Conservation (phyloP, 2,113 vertebrate species). For the Pseudorectes ferrugineus region DNA sequence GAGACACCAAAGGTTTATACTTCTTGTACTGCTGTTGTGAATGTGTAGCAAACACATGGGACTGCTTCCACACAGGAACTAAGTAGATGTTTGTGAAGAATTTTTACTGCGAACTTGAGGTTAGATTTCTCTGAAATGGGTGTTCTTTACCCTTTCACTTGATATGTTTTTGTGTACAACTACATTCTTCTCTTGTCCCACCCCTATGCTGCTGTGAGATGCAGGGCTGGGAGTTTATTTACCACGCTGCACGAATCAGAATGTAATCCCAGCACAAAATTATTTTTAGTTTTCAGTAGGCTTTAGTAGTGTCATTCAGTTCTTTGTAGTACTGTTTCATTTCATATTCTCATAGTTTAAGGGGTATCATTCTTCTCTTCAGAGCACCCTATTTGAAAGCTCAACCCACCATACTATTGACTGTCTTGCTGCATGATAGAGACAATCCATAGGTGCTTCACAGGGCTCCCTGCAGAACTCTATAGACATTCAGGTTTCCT, state of each 20-base stretch:
- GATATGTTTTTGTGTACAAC: conserved; percentile 25
- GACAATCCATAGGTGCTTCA: neutral
- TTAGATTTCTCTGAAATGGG: conserved; percentile 23
- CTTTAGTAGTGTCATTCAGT: neutral
- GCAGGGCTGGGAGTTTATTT: neutral
- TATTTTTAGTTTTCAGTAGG: neutral
- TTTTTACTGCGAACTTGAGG: conserved; percentile 29
- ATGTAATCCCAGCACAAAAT: neutral
- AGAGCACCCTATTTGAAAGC: neutral
- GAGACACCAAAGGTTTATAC: neutral
- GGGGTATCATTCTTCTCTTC: neutral
- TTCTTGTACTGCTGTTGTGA: neutral
- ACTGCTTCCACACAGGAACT: neutral
- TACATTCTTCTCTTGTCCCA: conserved; percentile 37
- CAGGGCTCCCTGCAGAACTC: neutral
- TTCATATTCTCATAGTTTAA: neutral
- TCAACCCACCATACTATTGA: neutral
- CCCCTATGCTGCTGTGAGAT: conserved; percentile 24
- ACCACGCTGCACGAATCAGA: neutral
- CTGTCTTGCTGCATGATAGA: neutral
- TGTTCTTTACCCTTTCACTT: conserved; percentile 6
- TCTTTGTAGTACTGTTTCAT: neutral
- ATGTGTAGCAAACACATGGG: neutral
- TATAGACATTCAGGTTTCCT: neutral
- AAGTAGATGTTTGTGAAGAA: conserved; percentile 2